Evolutionary conservation across 2,797 vertebrate genomes (phyloP).

Genomic region (Bovichtus variegatus): DNA sequence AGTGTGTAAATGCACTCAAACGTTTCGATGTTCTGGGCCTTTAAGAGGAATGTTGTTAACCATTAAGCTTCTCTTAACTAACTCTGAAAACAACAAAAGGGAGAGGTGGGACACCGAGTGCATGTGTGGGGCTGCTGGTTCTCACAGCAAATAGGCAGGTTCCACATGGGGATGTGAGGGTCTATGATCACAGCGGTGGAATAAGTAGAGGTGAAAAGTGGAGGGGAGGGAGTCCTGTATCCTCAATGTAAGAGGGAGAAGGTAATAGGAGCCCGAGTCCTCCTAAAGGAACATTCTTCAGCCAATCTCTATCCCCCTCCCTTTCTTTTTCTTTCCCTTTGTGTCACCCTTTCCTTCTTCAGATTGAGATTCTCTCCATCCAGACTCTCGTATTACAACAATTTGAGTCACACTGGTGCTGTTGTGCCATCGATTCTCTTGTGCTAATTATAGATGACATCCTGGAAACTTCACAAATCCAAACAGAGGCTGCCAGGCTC

Average conservation of each 20-base stretch:
- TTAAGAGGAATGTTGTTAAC: slow-evolving; percentile 45
- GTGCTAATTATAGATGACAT: slow-evolving; percentile 67
- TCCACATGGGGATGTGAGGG: slow-evolving; percentile 57
- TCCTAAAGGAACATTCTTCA: background rate
- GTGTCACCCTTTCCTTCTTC: background rate
- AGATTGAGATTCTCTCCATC: slow-evolving; percentile 28
- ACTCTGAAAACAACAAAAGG: slow-evolving; percentile 7
- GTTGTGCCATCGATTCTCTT: slow-evolving; percentile 56
- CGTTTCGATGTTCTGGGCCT: slow-evolving; percentile 37
- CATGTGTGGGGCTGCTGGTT: background rate
- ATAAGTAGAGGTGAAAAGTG: slow-evolving; percentile 14
- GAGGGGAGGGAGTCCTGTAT: background rate
- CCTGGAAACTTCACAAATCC: slow-evolving; percentile 41
- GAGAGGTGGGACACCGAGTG: background rate
- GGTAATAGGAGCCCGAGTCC: slow-evolving; percentile 2
- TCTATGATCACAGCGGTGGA: slow-evolving; percentile 18
- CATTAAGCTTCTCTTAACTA: slow-evolving; percentile 30
- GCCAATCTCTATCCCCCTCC: background rate
- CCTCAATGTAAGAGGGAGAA: background rate
- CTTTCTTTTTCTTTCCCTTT: slow-evolving; percentile 18
- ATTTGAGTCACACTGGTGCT: slow-evolving; percentile 27
- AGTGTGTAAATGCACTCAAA: slow-evolving; percentile 35
- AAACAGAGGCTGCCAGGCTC: slow-evolving; percentile 19
- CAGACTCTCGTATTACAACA: slow-evolving; percentile 49
- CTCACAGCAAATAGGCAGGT: slow-evolving; percentile 60